These are phyloP conservation scores for Callipepla californica DNA, from an alignment of 2,113 vertebrate species.

Conservation along the genomic window DNA sequence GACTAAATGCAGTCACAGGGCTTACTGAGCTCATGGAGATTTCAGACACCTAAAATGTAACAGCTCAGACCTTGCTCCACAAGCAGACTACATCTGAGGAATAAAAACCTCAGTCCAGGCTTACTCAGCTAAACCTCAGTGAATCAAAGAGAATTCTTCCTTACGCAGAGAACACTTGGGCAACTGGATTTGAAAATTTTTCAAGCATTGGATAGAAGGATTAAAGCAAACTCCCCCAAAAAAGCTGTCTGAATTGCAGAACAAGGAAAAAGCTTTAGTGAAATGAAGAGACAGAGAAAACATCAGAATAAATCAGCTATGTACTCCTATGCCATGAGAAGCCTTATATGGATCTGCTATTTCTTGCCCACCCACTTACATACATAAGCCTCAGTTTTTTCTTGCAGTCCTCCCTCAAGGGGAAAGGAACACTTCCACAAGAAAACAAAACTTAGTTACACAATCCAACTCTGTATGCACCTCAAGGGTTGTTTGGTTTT, in stretches of 20 bases:
- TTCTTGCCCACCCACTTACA: conserved; percentile 31
- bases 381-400: background rate
- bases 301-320: conserved; percentile 31
- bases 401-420: background rate
- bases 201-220: background rate
- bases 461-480: background rate
- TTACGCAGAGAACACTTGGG: background rate
- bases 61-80: background rate
- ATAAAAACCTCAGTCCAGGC: background rate
- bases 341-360: conserved; percentile 3
- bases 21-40: background rate
- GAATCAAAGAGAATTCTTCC: background rate
- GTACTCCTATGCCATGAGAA: background rate
- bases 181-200: background rate
- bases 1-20: background rate
- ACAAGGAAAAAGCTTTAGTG: conserved; percentile 3
- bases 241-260: conserved; percentile 41
- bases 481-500: background rate
- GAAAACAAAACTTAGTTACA: background rate
- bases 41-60: background rate
- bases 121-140: background rate
- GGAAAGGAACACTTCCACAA: conserved; percentile 43
- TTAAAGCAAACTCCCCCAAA: background rate
- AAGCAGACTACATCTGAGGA: background rate
- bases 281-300: conserved; percentile 1